Evolutionary conservation across 2,888 invertebrate genomes (phyloP).

Genomic region (Dasysyrphus tricinctus): DNA sequence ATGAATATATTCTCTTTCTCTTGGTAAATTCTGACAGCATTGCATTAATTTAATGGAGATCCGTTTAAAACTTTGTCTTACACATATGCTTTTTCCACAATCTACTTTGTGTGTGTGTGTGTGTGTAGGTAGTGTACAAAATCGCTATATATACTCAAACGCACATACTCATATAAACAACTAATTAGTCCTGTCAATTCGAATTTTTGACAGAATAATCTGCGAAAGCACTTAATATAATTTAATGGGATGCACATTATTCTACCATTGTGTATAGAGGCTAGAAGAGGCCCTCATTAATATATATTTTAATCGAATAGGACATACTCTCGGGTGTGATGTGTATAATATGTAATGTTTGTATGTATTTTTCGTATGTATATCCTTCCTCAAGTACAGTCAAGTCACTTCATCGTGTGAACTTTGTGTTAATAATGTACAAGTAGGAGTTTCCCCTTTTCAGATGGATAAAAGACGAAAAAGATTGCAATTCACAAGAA

Average conservation of each 20-base stretch:
- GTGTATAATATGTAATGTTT: not conserved
- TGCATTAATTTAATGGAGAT: conserved; percentile 59
- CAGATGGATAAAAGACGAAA: not conserved
- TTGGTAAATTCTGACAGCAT: conserved; percentile 38
- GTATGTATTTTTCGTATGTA: conserved; percentile 31
- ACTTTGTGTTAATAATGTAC: conserved; percentile 11
- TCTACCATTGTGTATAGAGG: conserved; percentile 25
- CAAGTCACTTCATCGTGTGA: conserved; percentile 20
- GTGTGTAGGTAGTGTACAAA: not conserved
- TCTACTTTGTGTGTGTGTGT: not conserved
- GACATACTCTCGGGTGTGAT: not conserved
- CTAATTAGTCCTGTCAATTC: conserved; percentile 68
- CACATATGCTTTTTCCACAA: not conserved
- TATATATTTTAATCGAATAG: conserved; percentile 6
- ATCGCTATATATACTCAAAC: not conserved
- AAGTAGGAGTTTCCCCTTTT: not conserved
- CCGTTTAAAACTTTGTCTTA: conserved; percentile 54
- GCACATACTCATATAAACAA: conserved; percentile 6
- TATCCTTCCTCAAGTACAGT: conserved; percentile 40
- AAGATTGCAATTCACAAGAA: conserved; percentile 26
- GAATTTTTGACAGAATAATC: conserved; percentile 65
- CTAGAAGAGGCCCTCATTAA: not conserved
- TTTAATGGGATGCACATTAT: conserved; percentile 69
- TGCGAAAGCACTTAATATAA: conserved; percentile 71
- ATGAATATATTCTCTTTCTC: conserved; percentile 12